Conservation (phyloP, 2,113 vertebrate genomes). For the Campylomormyrus tamandua region DNA sequence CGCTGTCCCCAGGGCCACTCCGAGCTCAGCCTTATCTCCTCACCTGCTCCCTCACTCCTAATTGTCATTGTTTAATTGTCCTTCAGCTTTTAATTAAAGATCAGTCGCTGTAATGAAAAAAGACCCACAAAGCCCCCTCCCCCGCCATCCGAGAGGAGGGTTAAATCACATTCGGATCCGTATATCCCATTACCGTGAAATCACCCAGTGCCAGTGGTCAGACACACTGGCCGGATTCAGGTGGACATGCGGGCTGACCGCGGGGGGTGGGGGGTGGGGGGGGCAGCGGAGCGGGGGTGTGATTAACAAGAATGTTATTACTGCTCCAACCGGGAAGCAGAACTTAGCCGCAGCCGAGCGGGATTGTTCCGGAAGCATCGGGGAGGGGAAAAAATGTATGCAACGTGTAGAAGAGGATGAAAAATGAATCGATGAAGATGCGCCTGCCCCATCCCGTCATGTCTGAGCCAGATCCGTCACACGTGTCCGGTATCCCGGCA, state of each 20-base stretch:
- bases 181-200: neutral
- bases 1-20: neutral
- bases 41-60: constrained; percentile 2
- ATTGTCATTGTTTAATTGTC: constrained; percentile 26
- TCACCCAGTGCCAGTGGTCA: neutral
- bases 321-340: neutral
- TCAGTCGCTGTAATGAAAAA: constrained; percentile 19
- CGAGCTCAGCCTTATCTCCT: neutral
- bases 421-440: neutral
- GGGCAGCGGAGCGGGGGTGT: neutral
- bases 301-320: constrained; percentile 6
- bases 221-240: neutral
- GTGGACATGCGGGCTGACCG: neutral
- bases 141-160: neutral
- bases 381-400: neutral
- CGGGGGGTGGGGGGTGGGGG: neutral
- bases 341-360: neutral
- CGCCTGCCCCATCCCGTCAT: neutral
- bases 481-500: neutral
- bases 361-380: neutral
- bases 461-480: too few relatives aligned
- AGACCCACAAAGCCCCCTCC: neutral
- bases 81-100: constrained; percentile 24
- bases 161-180: neutral
- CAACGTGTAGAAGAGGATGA: neutral